Evolutionary conservation across 2,888 invertebrate genomes (phyloP).

Genomic region (Tholera decimalis): DNA sequence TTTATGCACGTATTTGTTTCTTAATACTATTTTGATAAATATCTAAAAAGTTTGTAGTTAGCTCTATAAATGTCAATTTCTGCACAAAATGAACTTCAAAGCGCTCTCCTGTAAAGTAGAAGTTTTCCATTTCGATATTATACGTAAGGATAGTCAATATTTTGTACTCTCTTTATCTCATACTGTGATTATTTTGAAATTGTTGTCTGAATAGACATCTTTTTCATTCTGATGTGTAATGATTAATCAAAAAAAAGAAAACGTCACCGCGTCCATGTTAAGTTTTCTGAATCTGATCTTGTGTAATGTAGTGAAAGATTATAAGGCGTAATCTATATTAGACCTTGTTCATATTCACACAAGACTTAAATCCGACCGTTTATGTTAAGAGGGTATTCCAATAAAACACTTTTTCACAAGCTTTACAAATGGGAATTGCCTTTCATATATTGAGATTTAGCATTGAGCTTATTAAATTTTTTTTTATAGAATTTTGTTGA

Average conservation of each 20-base stretch:
- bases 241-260: not conserved
- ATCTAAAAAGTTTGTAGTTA: no score
- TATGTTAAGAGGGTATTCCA: not conserved
- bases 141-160: no score
- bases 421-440: constrained; percentile 1
- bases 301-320: not conserved
- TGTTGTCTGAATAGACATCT: no score
- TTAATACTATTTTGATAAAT: no score
- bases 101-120: no score
- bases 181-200: no score
- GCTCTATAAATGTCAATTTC: no score
- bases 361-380: not conserved
- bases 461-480: constrained; percentile 4
- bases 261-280: not conserved
- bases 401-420: constrained; percentile 6
- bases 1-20: no score
- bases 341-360: not conserved
- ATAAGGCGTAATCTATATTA: not conserved
- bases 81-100: no score
- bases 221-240: not conserved
- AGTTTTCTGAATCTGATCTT: not conserved
- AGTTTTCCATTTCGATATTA: no score
- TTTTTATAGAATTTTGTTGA: not conserved
- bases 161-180: no score
- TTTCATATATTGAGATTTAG: not conserved